Evolutionary conservation across 2,888 invertebrate genomes (phyloP).

Genomic region (Hydropsyche betteni): DNA sequence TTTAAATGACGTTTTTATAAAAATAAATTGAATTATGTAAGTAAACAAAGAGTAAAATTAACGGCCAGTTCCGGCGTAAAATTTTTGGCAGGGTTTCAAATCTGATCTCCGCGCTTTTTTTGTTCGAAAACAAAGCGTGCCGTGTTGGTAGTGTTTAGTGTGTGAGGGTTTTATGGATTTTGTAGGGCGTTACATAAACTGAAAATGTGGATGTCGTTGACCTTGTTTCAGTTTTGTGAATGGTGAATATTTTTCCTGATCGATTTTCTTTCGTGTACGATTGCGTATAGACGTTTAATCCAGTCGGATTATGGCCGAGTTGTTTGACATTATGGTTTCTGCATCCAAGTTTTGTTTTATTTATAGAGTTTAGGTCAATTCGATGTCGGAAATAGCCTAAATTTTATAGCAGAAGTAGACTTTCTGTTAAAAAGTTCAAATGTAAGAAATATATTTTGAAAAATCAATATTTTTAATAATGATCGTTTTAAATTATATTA

Average conservation of each 20-base stretch:
- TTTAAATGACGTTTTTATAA: too few species aligned
- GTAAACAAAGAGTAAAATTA: not conserved
- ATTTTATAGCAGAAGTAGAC: not conserved
- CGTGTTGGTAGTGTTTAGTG: not conserved
- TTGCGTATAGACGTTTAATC: too few species aligned
- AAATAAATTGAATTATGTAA: conserved; percentile 10
- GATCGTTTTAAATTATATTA: too few species aligned
- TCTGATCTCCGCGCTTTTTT: not conserved
- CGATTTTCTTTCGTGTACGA: too few species aligned
- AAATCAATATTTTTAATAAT: too few species aligned
- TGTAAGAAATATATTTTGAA: too few species aligned
- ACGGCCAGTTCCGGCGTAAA: not conserved
- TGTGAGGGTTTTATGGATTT: conserved; percentile 1
- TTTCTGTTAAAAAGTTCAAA: not conserved
- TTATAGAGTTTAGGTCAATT: conserved; percentile 15
- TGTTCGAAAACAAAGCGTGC: not conserved
- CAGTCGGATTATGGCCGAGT: not conserved
- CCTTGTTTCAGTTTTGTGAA: not conserved
- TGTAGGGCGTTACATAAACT: not conserved
- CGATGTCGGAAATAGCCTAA: conserved; percentile 7
- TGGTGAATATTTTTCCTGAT: not conserved
- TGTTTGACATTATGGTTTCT: conserved; percentile 29
- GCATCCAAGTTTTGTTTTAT: not conserved
- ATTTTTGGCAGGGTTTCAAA: conserved; percentile 1
- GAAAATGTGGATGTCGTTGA: not conserved